Conservation (phyloP, 2,113 vertebrate genomes). For the Indicator maculatus region DNA sequence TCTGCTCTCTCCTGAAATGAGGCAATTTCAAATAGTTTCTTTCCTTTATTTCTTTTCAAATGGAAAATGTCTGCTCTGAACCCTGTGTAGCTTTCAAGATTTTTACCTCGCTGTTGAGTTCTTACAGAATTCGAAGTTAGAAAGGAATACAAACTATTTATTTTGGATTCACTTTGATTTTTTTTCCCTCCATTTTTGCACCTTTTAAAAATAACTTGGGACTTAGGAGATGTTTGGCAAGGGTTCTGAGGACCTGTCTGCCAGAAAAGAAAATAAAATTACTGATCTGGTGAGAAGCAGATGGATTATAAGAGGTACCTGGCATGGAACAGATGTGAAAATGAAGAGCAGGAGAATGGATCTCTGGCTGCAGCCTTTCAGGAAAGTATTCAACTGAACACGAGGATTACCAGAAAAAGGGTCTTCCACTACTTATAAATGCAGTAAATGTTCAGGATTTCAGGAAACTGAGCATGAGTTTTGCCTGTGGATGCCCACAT, state of each 20-base stretch:
- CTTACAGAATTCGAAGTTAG: conserved; percentile 1
- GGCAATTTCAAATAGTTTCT: not conserved
- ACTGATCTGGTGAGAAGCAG: conserved; percentile 38
- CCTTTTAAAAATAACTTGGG: conserved; percentile 54
- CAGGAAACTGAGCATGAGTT: not conserved
- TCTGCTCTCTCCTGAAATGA: not conserved
- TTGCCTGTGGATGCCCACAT: not conserved
- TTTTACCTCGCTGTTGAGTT: not conserved
- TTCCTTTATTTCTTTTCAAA: conserved; percentile 10
- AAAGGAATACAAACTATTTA: conserved; percentile 6
- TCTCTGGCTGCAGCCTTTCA: conserved; percentile 21
- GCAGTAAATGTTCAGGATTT: not conserved
- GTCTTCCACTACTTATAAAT: not conserved
- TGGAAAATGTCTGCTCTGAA: conserved; percentile 17
- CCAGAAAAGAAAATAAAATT: conserved; percentile 52
- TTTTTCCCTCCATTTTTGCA: conserved; percentile 16
- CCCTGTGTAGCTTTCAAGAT: not conserved
- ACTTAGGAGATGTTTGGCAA: conserved; percentile 26
- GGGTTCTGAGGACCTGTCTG: conserved; percentile 25
- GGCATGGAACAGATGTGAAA: conserved; percentile 19
- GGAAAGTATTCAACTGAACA: not conserved
- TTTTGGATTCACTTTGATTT: conserved; percentile 2
- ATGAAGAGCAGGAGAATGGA: conserved; percentile 38
- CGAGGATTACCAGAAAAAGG: conserved; percentile 11
- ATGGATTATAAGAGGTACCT: conserved; percentile 42